Evolutionary conservation across 2,888 invertebrate genomes (phyloP), one percentile per base, ranked within the genome.

Genomic region (Apamea anceps): DNA sequence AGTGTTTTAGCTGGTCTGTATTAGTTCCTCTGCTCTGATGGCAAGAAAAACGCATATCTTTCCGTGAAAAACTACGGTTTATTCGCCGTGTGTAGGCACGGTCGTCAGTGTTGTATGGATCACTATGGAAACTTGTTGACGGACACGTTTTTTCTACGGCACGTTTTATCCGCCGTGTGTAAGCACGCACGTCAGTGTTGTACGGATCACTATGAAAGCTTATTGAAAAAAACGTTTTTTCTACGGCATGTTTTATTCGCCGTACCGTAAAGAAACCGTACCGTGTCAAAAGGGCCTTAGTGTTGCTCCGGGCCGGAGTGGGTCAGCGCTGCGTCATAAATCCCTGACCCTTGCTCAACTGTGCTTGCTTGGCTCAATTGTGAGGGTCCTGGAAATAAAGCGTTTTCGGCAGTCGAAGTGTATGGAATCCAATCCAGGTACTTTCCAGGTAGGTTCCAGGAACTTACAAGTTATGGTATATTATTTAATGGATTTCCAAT

Each of bases 321-420:
- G 72, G 68, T 72, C 73, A 76, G 21, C 8, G n/a, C 21, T 21
- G 68, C 60, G 32, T 66, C 62, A 72, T 77, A 75, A 75, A 80
- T 42, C 66, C 10, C 18, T 57, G 62, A 63, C 42, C 80, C n/a
- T 15, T 62, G 77, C 21, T 57, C 57, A 57, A 62, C 60, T 67
- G 32, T 57, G 25, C 57, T 25, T 57, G 10, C 25, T 25, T 57
- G 48, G 67, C 75, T 80, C 45, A 60, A 54, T 28, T 51, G 15
- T 21, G 2, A 3, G 7, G n/a, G 1, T n/a, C 37, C n/a, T 37
- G n/a, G 15, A n/a, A 42, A 67, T n/a, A 4, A 42, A 6, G 65
- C 28, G 13, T 28, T 48, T 48, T 48, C 0, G 48, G 21, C 4
- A 28, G 48, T 51, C 21, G 13, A 28, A 68, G 1, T 4, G 48